phyloP scores from a whole-genome alignment of 2,888 invertebrate species.

The Fissipunctia ypsillon region DNA sequence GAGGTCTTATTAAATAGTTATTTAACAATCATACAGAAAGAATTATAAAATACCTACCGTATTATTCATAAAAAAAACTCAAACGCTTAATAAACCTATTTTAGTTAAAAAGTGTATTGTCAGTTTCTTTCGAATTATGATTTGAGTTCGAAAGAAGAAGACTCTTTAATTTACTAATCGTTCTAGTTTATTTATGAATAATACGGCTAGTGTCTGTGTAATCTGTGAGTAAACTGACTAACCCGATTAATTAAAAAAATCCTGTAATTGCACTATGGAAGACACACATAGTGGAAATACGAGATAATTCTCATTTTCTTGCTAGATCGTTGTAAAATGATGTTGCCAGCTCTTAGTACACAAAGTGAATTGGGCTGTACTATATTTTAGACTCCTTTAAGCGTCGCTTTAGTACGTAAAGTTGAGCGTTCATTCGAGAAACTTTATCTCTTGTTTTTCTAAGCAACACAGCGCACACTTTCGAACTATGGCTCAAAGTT shows the following conservation, averaged over 20 bases:
- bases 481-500: conserved; percentile 4
- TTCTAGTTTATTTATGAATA: no score
- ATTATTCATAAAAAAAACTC: no score
- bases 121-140: no score
- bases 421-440: conserved; percentile 9
- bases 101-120: no score
- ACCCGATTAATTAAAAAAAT: no score
- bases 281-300: no score
- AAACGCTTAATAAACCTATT: no score
- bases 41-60: background rate
- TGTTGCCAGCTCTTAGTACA: background rate
- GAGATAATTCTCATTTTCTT: background rate
- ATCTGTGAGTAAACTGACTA: no score
- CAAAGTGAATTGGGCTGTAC: background rate
- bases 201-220: no score
- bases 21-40: background rate
- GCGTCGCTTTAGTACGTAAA: conserved; percentile 17
- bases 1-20: background rate
- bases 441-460: conserved; percentile 14
- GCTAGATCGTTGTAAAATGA: background rate
- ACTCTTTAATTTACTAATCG: no score
- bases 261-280: background rate
- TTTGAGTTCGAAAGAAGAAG: no score
- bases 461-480: background rate
- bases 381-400: conserved; percentile 7